Conservation (phyloP, 2,888 invertebrate species). For the Polydrusus pterygomalis region DNA sequence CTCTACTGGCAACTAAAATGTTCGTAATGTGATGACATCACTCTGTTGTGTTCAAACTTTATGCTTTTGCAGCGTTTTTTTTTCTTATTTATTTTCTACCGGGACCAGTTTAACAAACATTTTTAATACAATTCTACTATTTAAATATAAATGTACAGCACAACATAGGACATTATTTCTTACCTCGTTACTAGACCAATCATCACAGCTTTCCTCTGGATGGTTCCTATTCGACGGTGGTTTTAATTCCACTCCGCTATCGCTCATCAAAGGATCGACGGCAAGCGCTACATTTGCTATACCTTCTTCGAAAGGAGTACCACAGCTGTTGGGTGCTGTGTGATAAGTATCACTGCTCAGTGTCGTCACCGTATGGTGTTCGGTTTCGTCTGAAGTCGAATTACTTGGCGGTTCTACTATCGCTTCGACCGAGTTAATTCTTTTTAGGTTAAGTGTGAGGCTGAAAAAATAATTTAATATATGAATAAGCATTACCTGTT, state of each 20-base stretch:
- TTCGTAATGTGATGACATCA: too few relatives aligned
- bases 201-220: conserved; percentile 74
- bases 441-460: conserved; percentile 81
- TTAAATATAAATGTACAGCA: too few relatives aligned
- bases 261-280: conserved; percentile 72
- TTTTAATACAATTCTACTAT: too few relatives aligned
- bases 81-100: too few relatives aligned
- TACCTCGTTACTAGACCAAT: conserved; percentile 78
- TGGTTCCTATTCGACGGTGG: conserved; percentile 61
- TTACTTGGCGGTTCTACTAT: conserved; percentile 60
- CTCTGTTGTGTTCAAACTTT: too few relatives aligned
- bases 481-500: too few relatives aligned
- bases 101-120: too few relatives aligned
- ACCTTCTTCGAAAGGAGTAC: conserved; percentile 58
- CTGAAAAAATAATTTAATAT: conserved; percentile 67
- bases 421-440: conserved; percentile 69
- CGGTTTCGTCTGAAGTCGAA: conserved; percentile 58
- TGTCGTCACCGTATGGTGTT: conserved; percentile 63
- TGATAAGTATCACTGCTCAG: conserved; percentile 82
- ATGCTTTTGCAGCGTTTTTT: too few relatives aligned
- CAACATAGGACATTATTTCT: conserved; percentile 66
- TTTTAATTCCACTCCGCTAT: conserved; percentile 74
- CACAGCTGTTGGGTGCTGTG: conserved; percentile 77
- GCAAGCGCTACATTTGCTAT: conserved; percentile 23
- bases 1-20: too few relatives aligned